Evolutionary conservation across 2,888 invertebrate species (phyloP).

Genomic region (Dicyrtoma fusca): DNA sequence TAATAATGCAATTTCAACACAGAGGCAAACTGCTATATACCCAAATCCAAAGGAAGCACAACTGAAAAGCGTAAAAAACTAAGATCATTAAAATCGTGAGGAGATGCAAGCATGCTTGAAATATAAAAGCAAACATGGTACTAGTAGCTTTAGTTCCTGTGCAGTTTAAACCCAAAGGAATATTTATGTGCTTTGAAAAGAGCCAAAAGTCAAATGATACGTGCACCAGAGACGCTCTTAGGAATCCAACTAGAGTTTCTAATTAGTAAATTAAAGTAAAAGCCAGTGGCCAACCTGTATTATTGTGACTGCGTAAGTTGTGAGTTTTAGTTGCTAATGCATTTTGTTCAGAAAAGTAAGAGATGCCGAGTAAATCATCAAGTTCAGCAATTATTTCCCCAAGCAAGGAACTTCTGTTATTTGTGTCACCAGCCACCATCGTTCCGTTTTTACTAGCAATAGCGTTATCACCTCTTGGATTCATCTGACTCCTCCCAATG

Average conservation of each 20-base stretch:
- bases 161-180: no score
- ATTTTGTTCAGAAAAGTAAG: constrained; percentile 45
- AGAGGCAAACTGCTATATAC: no score
- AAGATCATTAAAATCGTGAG: constrained; percentile 12
- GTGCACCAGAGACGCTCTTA: no score
- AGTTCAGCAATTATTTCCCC: constrained; percentile 55
- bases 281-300: constrained; percentile 12
- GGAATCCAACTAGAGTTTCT: no score
- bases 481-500: neutral
- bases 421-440: constrained; percentile 15
- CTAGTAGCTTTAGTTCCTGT: no score
- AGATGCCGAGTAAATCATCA: constrained; percentile 52
- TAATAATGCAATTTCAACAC: no score
- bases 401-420: constrained; percentile 44
- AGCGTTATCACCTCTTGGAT: neutral
- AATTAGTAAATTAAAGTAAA: no score
- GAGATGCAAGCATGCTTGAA: no score
- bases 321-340: constrained; percentile 9
- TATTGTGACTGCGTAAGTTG: constrained; percentile 12
- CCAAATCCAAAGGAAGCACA: no score
- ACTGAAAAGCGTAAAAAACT: neutral
- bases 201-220: no score
- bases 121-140: no score
- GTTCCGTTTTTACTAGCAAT: constrained; percentile 11
- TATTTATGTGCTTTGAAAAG: no score